Conservation (phyloP, 2,888 invertebrate species). For the Coecobrya sp. region DNA sequence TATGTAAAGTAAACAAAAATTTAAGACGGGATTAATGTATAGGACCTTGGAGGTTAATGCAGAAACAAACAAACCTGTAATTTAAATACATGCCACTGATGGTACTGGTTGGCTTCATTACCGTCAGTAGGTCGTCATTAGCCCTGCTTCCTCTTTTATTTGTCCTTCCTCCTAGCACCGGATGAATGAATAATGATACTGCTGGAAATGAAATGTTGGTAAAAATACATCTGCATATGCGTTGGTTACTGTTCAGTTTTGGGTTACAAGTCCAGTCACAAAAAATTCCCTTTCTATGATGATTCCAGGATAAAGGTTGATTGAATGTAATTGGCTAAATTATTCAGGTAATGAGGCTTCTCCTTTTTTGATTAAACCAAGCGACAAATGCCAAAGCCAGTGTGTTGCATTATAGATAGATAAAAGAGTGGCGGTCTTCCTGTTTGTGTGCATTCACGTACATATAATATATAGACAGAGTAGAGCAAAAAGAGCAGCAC, state of each 20-base stretch:
- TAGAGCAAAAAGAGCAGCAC: constrained; percentile 15
- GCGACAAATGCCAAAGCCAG: constrained; percentile 75
- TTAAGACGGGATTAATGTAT: constrained; percentile 30
- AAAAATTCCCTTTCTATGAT: background rate
- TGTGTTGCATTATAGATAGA: constrained; percentile 40
- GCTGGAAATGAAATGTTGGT: constrained; percentile 29
- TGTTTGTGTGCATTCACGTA: background rate
- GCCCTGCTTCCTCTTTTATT: constrained; percentile 27
- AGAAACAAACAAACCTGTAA: background rate
- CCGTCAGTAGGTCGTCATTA: constrained; percentile 25
- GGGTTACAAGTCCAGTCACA: constrained; percentile 13
- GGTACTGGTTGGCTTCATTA: constrained; percentile 23
- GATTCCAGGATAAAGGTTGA: constrained; percentile 67
- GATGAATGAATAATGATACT: constrained; percentile 30
- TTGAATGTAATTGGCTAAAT: constrained; percentile 79
- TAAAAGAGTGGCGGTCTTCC: constrained; percentile 20
- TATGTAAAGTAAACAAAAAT: constrained; percentile 32
- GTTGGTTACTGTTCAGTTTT: background rate
- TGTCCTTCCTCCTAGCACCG: constrained; percentile 27
- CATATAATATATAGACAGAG: background rate
- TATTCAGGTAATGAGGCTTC: constrained; percentile 80
- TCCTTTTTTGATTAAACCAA: constrained; percentile 74
- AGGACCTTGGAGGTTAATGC: background rate
- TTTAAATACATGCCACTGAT: background rate
- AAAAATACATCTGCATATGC: background rate